These are phyloP conservation scores for Cylindroiulus punctatus DNA, from an alignment of 2,888 invertebrate species.

Conservation along the genomic window DNA sequence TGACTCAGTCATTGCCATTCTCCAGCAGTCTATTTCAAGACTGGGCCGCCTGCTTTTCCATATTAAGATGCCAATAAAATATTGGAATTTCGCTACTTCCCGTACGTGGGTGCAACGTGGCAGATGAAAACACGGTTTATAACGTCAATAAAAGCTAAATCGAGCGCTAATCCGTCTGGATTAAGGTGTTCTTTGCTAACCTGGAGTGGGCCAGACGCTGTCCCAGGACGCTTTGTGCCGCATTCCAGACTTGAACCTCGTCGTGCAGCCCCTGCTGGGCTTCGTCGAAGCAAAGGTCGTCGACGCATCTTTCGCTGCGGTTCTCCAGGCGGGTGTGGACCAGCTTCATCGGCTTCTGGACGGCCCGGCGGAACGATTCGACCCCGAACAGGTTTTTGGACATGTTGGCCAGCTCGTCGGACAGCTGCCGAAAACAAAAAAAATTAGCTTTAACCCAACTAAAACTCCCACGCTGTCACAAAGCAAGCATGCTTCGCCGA, in stretches of 20 bases:
- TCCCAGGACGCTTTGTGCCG: not conserved
- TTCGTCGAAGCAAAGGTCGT: slow-evolving; percentile 58
- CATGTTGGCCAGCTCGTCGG: slow-evolving; percentile 2
- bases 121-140: not conserved
- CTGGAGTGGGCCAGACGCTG: slow-evolving; percentile 43
- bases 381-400: not conserved
- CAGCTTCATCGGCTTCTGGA: slow-evolving; percentile 58
- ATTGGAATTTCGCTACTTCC: not conserved
- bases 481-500: too few species aligned
- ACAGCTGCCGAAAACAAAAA: slow-evolving; percentile 5
- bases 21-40: not conserved
- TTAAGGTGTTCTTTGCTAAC: not conserved
- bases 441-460: too few species aligned
- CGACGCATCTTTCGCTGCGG: slow-evolving; percentile 57
- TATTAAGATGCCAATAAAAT: not conserved
- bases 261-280: slow-evolving; percentile 53
- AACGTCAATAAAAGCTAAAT: not conserved
- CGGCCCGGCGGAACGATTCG: slow-evolving; percentile 20
- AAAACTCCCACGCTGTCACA: too few species aligned
- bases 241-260: slow-evolving; percentile 49
- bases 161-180: not conserved
- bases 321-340: slow-evolving; percentile 59
- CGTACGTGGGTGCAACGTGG: not conserved
- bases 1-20: too few species aligned
- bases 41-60: not conserved